These are phyloP conservation scores for Amyelois transitella DNA, from an alignment of 1,140 invertebrate genomes.

Conservation along the genomic window DNA sequence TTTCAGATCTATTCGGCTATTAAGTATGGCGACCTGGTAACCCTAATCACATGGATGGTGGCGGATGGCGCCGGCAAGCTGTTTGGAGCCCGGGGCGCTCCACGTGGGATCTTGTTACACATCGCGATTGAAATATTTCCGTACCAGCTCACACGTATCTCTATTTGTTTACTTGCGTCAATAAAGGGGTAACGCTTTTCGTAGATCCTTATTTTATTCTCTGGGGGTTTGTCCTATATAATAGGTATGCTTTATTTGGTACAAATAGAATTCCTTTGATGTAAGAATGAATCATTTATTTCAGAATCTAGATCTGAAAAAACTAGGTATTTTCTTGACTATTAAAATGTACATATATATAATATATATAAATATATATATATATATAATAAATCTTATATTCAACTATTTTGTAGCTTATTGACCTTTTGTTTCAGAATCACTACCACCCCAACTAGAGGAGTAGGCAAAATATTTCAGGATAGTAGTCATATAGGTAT, in stretches of 20 bases:
- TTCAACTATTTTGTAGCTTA: not conserved
- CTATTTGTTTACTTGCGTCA: slow-evolving; percentile 29
- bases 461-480: too few relatives aligned
- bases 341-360: too few relatives aligned
- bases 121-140: slow-evolving; percentile 33
- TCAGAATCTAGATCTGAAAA: too few relatives aligned
- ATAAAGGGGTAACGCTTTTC: slow-evolving; percentile 22
- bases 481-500: too few relatives aligned
- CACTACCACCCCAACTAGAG: not conserved
- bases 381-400: too few relatives aligned
- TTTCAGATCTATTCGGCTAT: too few relatives aligned
- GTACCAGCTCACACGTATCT: slow-evolving; percentile 17
- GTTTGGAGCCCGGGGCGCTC: slow-evolving; percentile 10
- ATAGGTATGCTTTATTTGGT: not conserved
- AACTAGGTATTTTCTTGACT: too few relatives aligned
- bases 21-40: too few relatives aligned
- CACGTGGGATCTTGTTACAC: slow-evolving; percentile 27
- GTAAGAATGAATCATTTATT: too few relatives aligned
- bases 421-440: not conserved
- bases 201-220: slow-evolving; percentile 11
- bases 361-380: too few relatives aligned
- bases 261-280: too few relatives aligned
- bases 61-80: not conserved
- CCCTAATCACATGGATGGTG: too few relatives aligned
- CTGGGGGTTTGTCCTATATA: slow-evolving; percentile 8